These are phyloP conservation scores for Nymphalis polychloros DNA, from an alignment of 2,888 invertebrate species.

Conservation along the genomic window DNA sequence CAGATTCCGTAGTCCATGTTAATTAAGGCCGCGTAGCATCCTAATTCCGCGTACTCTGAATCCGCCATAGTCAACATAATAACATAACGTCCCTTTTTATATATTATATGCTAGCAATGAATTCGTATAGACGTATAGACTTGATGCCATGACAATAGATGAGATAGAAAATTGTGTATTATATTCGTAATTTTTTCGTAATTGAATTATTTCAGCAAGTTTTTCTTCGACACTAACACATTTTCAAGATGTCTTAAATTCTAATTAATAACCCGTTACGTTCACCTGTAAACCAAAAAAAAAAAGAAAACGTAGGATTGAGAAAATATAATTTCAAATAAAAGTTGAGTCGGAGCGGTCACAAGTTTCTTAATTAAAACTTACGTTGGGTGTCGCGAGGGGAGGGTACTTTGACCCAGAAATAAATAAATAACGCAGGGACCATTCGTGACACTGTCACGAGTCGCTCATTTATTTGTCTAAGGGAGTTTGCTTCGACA, in stretches of 20 bases:
- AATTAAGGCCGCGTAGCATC: conserved; percentile 58
- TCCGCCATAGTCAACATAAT: not conserved
- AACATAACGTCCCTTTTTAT: not conserved
- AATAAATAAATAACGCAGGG: conserved; percentile 77
- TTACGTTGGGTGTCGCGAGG: conserved; percentile 76
- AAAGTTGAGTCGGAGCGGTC: conserved; percentile 77
- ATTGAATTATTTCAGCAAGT: not conserved
- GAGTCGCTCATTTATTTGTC: conserved; percentile 79
- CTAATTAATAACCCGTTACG: conserved; percentile 64
- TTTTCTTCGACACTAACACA: conserved; percentile 6
- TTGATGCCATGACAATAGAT: too few species aligned
- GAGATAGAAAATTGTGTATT: too few species aligned
- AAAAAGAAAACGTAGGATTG: conserved; percentile 68
- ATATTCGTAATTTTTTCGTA: not conserved
- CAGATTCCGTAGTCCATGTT: conserved; percentile 66
- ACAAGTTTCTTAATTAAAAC: conserved; percentile 83
- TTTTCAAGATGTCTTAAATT: conserved; percentile 10
- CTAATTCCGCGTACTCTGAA: conserved; percentile 18
- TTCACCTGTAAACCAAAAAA: conserved; percentile 39
- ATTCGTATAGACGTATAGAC: not conserved
- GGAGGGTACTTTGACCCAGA: conserved; percentile 77
- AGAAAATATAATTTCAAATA: conserved; percentile 81
- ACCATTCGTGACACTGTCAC: conserved; percentile 62
- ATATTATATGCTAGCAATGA: too few species aligned
- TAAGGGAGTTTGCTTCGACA: conserved; percentile 71